phyloP scores from a whole-genome alignment of 2,888 invertebrate genomes.

The Hermaeophaga mercurialis region DNA sequence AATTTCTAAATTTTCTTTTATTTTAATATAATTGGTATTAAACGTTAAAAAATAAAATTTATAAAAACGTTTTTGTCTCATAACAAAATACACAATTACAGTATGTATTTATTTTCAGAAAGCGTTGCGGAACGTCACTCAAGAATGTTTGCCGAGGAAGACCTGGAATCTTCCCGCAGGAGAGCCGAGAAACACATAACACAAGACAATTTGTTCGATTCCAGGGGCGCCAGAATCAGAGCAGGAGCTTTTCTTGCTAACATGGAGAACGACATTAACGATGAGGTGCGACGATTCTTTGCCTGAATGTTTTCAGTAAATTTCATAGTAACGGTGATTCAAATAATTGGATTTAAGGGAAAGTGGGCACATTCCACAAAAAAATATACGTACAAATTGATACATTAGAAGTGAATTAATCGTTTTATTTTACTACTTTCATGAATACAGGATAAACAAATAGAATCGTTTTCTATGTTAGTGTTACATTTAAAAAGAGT shows the following conservation, averaged over 20 bases:
- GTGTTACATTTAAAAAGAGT: conserved; percentile 34
- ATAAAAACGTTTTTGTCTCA: too few relatives aligned
- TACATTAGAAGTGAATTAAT: too few relatives aligned
- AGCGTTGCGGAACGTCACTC: conserved; percentile 56
- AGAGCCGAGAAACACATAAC: conserved; percentile 59
- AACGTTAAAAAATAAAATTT: too few relatives aligned
- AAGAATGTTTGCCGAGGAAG: conserved; percentile 61
- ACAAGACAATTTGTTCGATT: conserved; percentile 68
- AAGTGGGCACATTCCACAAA: neutral
- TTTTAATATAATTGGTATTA: too few relatives aligned
- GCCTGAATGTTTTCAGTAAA: too few relatives aligned
- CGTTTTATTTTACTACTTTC: too few relatives aligned
- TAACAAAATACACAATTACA: too few relatives aligned
- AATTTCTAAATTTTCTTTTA: too few relatives aligned
- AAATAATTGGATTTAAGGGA: too few relatives aligned
- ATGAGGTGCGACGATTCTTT: conserved; percentile 53
- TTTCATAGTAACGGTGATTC: too few relatives aligned
- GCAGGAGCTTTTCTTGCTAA: conserved; percentile 50
- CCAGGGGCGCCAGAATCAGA: conserved; percentile 61
- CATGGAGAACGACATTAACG: conserved; percentile 59
- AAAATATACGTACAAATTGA: neutral
- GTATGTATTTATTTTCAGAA: conserved; percentile 7
- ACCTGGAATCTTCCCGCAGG: conserved; percentile 59
- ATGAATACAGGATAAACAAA: too few relatives aligned
- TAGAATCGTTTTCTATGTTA: too few relatives aligned